Base-by-base conservation (phyloP, 2,113 vertebrate species). In the Sorex fumeus region DNA sequence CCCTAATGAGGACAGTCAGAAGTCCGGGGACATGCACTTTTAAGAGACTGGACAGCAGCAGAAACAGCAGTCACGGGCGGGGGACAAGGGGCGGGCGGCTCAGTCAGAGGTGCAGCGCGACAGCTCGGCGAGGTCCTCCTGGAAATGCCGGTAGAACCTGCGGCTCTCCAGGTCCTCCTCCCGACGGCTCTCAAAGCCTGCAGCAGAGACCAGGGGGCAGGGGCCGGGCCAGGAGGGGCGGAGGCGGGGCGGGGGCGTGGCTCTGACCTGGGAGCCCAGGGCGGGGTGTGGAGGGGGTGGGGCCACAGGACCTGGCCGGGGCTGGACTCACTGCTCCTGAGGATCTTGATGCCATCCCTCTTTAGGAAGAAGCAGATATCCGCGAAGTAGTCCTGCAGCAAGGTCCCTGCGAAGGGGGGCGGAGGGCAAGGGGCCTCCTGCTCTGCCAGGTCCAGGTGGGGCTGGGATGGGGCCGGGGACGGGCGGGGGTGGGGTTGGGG, bases 351-450 rank as follows among this genome's bases (percentile, higher is more conserved):
- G 1, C 95, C 90, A 0, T 2, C 21, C 69, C 32, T 95, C 47
- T 19, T 94, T 18, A 95, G 23, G 72, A 5, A 30, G 77, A 69
- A 32, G 90, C 94, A 96, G 45, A 96, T 91, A 6, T 91, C 47
- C 0, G 2, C 8, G 23, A 95, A 94, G 81, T 94, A 93, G 3
- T 87, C 93, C 43, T 91, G 91, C n/a, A 96, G 87, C 43, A 96
- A 15, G 0, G 4, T 84, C 36, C 88, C 96, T 94, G 91, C 12
- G 3, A 28, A 4, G 30, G 66, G 12, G 40, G 0, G 12, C 5
- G 45, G 11, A 0, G 0, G 76, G 18, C 0, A 2, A 28, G 25
- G 15, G 10, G n/a, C 2, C 0, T 18, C 9, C 32, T 2, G 69
- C 16, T 16, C 8, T 32, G 30, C 4, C 0, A 36, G 3, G 25